Percentiles rank a stretch among this genome's conserved stretches.
Conservation (phyloP, 2,888 invertebrate species). For the Archips crataeganus region DNA sequence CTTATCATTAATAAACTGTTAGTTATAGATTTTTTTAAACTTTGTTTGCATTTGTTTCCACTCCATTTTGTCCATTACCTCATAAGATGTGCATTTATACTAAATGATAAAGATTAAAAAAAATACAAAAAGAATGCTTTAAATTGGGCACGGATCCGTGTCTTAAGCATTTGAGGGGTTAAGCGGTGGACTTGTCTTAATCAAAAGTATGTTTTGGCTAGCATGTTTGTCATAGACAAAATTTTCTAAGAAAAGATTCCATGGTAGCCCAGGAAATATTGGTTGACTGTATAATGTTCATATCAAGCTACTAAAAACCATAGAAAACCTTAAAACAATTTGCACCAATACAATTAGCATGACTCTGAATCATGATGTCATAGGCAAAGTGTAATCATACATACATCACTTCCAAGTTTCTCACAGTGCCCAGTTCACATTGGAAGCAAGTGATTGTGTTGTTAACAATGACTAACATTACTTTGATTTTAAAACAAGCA, state of each 20-base stretch:
- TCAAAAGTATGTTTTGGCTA: too few species aligned
- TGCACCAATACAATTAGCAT: slow-evolving; percentile 59
- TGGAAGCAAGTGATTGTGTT: slow-evolving; percentile 48
- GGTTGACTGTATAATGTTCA: neutral
- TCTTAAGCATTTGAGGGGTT: too few species aligned
- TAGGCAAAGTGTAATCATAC: slow-evolving; percentile 54
- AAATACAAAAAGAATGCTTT: too few species aligned
- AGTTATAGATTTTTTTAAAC: neutral
- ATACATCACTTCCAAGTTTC: slow-evolving; percentile 56
- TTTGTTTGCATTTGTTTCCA: neutral
- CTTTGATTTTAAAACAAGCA: slow-evolving; percentile 49
- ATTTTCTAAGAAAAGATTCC: too few species aligned
- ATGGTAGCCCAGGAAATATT: too few species aligned
- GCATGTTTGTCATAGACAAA: too few species aligned
- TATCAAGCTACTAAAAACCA: slow-evolving; percentile 2
- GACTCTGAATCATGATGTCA: slow-evolving; percentile 63
- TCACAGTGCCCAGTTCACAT: slow-evolving; percentile 52
- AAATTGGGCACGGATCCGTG: too few species aligned
- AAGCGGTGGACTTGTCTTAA: too few species aligned
- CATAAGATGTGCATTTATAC: neutral
- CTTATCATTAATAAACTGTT: slow-evolving; percentile 10
- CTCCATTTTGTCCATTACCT: neutral
- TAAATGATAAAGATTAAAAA: too few species aligned
- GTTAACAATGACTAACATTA: slow-evolving; percentile 23
- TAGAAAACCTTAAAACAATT: slow-evolving; percentile 24